Percentiles rank a stretch among this genome's conserved stretches.
phyloP scores from a whole-genome alignment of 2,888 invertebrate genomes.

The Gastracanthus pulcherrimus region DNA sequence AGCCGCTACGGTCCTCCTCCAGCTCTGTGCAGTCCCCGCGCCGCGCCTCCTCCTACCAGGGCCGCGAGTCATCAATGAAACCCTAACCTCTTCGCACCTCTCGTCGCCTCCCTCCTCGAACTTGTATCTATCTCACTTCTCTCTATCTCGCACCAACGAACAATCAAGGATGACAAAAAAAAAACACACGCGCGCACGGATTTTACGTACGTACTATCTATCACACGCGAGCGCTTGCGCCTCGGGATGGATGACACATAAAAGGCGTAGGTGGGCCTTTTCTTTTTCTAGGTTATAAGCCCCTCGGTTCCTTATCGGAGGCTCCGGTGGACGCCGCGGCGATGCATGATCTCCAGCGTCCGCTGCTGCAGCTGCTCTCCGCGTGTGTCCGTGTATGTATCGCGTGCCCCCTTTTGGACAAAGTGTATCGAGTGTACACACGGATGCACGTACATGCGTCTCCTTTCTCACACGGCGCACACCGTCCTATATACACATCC shows the following conservation, averaged over 20 bases:
- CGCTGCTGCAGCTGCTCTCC: too few relatives aligned
- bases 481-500: too few relatives aligned
- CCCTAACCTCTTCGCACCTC: not conserved
- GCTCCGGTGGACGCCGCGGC: too few relatives aligned
- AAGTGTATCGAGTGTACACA: not conserved
- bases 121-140: not conserved
- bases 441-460: not conserved
- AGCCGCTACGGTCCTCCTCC: not conserved
- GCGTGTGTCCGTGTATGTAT: too few relatives aligned
- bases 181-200: too few relatives aligned
- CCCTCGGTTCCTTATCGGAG: not conserved
- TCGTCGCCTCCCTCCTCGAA: not conserved
- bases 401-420: too few relatives aligned
- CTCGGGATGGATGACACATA: not conserved
- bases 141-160: too few relatives aligned
- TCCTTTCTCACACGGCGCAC: too few relatives aligned
- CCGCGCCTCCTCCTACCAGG: slow-evolving; percentile 1
- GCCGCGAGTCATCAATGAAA: slow-evolving; percentile 31
- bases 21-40: slow-evolving; percentile 14
- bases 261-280: slow-evolving; percentile 36
- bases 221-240: not conserved
- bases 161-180: too few relatives aligned
- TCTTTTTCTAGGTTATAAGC: slow-evolving; percentile 37
- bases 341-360: too few relatives aligned
- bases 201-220: too few relatives aligned